phyloP scores from a whole-genome alignment of 2,888 invertebrate species.

The Pachycephus smyrnensis region DNA sequence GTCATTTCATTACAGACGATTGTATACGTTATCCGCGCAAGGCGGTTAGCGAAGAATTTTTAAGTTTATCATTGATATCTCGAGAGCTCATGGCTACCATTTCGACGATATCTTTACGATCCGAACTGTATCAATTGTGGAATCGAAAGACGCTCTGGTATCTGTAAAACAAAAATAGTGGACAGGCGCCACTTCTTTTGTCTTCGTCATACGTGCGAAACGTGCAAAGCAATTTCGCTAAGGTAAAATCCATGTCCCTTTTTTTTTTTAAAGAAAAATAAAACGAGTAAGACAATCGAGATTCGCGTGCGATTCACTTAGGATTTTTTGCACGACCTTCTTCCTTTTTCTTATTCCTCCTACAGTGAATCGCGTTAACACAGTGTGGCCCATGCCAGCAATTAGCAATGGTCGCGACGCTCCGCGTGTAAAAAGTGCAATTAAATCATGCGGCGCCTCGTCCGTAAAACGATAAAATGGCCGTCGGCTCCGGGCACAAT shows the following conservation, averaged over 20 bases:
- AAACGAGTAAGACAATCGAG: background rate
- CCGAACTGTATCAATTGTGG: background rate
- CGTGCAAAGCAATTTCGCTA: background rate
- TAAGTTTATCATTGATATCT: constrained; percentile 1
- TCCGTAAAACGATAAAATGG: background rate
- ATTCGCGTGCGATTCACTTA: background rate
- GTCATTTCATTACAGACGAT: background rate
- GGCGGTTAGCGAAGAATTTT: constrained; percentile 22
- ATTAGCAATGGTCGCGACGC: background rate
- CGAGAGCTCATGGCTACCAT: background rate
- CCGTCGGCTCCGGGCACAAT: constrained; percentile 13
- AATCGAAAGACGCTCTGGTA: background rate
- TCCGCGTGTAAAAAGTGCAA: constrained; percentile 6
- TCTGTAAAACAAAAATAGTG: background rate
- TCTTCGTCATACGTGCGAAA: background rate
- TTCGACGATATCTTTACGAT: constrained; percentile 2
- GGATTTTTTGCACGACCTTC: background rate
- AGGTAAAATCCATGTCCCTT: background rate
- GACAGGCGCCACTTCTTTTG: background rate
- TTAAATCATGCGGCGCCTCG: constrained; percentile 2
- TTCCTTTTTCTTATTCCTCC: background rate
- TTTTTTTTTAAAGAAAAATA: background rate
- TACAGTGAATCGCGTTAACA: background rate
- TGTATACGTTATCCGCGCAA: background rate
- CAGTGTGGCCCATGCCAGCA: background rate